Evolutionary conservation across 35 echinoderm and acorn worm species (phyloP), one percentile per base, ranked within the genome.

Genomic region (Ophiothrix spiculata): DNA sequence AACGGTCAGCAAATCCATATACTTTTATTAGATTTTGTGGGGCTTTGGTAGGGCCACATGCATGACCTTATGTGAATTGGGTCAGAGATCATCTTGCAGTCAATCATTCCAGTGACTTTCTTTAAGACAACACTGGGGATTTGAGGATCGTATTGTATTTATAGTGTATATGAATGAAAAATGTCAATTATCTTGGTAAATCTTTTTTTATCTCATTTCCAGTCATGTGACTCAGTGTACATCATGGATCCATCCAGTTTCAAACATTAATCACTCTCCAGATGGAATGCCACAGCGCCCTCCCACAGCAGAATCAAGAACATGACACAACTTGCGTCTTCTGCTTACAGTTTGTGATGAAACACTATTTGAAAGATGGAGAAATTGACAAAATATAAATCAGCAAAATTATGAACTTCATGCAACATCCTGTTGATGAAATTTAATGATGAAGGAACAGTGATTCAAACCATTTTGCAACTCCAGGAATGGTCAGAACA

Each of bases 181-280:
- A 64, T 40, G 35, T 29, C 6, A 41, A 6, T 63, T 38, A 38
- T 19, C 31, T 56, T 79, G 21, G 33, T 19, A 69, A 32, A 37
- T 81, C 39, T 81, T 49, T 91, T 80, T 80, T 40, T 49, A 0
- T 80, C 74, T 83, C 35, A 23, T n/a, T 81, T 81, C 89, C 83
- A 97, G 94, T 85, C 94, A 97, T 82, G 79, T 93, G 0, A 97
- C 84, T 31, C 94, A 97, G 88, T 33, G 86, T 36, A 93, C 94
- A n/a, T 84, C 91, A 16, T 97, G 94, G 94, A 80, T 90, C 29
- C 94, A 97, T 81, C 87, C 87, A 8, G 81, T 93, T 0, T 93
- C 94, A 29, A 91, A 83, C 45, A 69, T 97, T 16, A 86, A 93
- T 63, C 87, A 92, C 17, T 78, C 87, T 41, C 86, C 78, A 6